Evolutionary conservation across 2,888 invertebrate species (phyloP), one percentile per base, ranked within the genome.

Genomic region (Pimpla rufipes): DNA sequence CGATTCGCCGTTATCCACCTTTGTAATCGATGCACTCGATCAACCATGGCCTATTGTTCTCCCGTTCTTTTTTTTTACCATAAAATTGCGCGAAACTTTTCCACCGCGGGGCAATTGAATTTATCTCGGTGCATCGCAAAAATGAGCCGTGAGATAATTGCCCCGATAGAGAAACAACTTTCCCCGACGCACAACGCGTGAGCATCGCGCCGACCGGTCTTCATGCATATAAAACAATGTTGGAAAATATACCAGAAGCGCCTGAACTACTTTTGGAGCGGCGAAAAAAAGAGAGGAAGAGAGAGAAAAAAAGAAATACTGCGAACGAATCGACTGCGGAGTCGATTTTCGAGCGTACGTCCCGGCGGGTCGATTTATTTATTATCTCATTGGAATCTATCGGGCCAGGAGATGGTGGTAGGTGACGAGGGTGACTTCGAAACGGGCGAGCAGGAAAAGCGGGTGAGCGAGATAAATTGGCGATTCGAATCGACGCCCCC

Each of bases 401-500:
- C 50, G 70, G 47, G 45, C 11, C 55, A 47, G 67, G 21, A 35
- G 71, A 42, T n/a, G 16, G 62, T 7, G 57, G 23, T 42, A 70
- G 55, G 35, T 37, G 45, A 45, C 18, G 29, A 40, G 47, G 59
- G 59, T 77, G 77, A 62, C 75, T 66, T 64, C 66, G 77, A 37
- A 67, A 77, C 77, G 59, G 71, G 10, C 64, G 71, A 29, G 57
- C 40, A 50, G 67, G 67, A 57, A 35, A 82, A 78, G n/a, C 68
- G 74, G 68, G 74, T 37, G 68, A 74, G 76, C 68, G 68, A 82
- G 81, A 82, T 82, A 82, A 83, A 83, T 79, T 83, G 79, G 75
- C 75, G 83, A 83, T 79, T 83, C 75, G 79, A 76, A 79, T 83
- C 75, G 66, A 71, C 70, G 75, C 78, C 83, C n/a, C 55, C 66